Base-by-base conservation (phyloP, 2,113 vertebrate species). In the Mugil cephalus region DNA sequence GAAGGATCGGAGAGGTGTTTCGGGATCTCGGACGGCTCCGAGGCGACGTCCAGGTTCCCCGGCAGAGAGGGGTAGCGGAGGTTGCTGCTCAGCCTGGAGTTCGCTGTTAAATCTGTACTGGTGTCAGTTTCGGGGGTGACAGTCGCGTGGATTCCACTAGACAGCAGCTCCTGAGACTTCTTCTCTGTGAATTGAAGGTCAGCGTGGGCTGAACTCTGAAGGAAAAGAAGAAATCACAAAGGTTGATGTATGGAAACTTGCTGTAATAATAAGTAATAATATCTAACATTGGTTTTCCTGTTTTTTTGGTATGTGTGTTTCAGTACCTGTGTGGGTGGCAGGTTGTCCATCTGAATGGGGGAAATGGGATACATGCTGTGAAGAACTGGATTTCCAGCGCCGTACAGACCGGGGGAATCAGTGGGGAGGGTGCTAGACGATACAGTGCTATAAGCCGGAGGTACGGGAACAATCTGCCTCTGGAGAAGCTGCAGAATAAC, bases 401-500 rank as follows among this genome's bases (percentile, higher is more conserved):
- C 83, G 42, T 95, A 97, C 87, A 95, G 91, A 60, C 90, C 88
- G 55, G 95, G 53, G 12, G 90, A 87, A 43, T 91, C 87, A 9
- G 85, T 68, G 1, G 88, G 71, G n/a, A 90, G 90, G 52, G 85
- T 93, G 72, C 83, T 82, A 0, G 95, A 90, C 0, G 94, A 95
- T 83, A 96, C 95, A 43, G 93, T 92, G 82, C 95, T 94, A 80
- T 95, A 98, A 0, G 95, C 94, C 0, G 96, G 93, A 1, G 95
- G 95, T 56, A 96, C 95, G 51, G 95, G 95, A 61, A 95, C 89
- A 10, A 94, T 91, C 85, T 98, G 96, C 69, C 95, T 92, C 85
- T 97, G 97, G 47, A 99, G 95, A 35, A 99, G 95, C 92, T 98
- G 96, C 8, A 99, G 95, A 86, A 99, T 97, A 69, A 94, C 89